Base-by-base conservation (phyloP, 1,140 invertebrate genomes). In the Trichonephila clavata region DNA sequence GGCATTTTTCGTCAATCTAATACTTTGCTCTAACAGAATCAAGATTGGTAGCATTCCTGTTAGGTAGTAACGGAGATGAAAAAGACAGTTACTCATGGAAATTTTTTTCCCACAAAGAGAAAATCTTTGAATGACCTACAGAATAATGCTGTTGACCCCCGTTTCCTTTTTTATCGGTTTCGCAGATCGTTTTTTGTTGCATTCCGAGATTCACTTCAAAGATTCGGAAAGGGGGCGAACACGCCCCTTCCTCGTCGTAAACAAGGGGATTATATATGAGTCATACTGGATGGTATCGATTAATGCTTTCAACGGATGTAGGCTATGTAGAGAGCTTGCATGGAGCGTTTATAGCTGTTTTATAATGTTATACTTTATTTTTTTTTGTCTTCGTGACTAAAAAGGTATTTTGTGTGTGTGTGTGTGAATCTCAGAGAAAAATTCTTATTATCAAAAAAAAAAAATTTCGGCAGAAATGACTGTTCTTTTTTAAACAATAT, bases 251-350 rank as follows among this genome's bases (percentile, higher is more conserved):
- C 71, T 13, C 71, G 16, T 77, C 71, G 27, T 77, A 39, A 77
- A 39, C 24, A 32, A 7, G 71, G 71, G 71, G 71, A 77, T 77
- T 77, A 39, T 39, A 39, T 77, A 77, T 77, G 71, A 77, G 27
- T 77, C 71, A 77, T 77, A 32, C 71, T 77, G 32, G 24, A 77
- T 77, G 16, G 18, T 77, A 77, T 77, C 65, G 65, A 68, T 77
- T 77, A 27, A 77, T 24, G 65, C 65, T 7, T 68, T 24, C 50
- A 13, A 50, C 6, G 50, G 50, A 50, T 50, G 50, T 10, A 50
- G 50, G 8, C 10, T 50, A 50, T 50, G 7, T 13, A 50, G 50
- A 50, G 50, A 50, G 50, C 8, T 50, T 50, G 50, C 50, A 50
- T 50, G 50, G 0, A 5, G 50, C 50, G 7, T 13, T 50, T 39